Conservation (phyloP, 2,888 invertebrate genomes). For the Torymus aiolomorphi region DNA sequence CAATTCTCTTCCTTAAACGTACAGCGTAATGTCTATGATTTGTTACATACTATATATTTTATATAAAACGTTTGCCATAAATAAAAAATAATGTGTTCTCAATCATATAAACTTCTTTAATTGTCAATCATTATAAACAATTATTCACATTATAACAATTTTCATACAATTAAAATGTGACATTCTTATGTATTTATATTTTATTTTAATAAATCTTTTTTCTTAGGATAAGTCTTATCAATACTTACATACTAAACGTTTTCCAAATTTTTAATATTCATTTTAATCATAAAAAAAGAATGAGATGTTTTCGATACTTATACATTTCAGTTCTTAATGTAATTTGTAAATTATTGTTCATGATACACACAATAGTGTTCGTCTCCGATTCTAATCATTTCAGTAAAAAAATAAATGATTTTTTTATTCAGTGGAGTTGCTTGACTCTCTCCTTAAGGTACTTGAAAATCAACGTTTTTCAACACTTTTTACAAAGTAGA, state of each 20-base stretch:
- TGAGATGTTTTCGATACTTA: conserved; percentile 37
- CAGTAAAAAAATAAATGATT: conserved; percentile 44
- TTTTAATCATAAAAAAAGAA: conserved; percentile 17
- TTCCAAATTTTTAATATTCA: conserved; percentile 28
- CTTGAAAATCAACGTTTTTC: conserved; percentile 29
- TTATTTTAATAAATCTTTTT: conserved; percentile 47
- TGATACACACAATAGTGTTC: conserved; percentile 2
- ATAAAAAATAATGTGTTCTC: background rate
- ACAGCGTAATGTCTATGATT: too few relatives aligned
- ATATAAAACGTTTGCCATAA: too few relatives aligned
- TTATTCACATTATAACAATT: background rate
- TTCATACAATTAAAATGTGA: conserved; percentile 30
- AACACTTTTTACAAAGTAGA: conserved; percentile 8
- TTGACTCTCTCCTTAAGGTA: conserved; percentile 28
- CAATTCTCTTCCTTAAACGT: too few relatives aligned
- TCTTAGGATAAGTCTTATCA: conserved; percentile 37
- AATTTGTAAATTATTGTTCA: conserved; percentile 9
- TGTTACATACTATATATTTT: too few relatives aligned
- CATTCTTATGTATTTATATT: conserved; percentile 45
- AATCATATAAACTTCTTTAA: background rate
- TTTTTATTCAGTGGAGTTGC: conserved; percentile 21
- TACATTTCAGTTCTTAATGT: conserved; percentile 15
- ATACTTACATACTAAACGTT: conserved; percentile 38
- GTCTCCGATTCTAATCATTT: conserved; percentile 31
- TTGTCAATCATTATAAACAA: background rate